These are phyloP conservation scores for Oppia nitens DNA, from an alignment of 1,140 invertebrate species.

Conservation along the genomic window DNA sequence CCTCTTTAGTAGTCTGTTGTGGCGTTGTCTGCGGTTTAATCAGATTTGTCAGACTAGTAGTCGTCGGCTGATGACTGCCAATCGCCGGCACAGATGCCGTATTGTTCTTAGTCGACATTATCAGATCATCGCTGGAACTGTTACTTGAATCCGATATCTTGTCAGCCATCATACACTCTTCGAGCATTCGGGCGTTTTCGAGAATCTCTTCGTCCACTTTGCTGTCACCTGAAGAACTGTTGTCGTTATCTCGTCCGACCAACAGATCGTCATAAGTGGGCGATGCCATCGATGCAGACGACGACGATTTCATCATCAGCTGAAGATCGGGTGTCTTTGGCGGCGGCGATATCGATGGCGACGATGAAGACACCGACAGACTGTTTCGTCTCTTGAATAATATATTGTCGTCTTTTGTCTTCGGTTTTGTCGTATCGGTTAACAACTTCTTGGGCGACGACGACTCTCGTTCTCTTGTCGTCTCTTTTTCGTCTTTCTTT, in stretches of 20 bases:
- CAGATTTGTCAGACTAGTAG: slow-evolving; percentile 12
- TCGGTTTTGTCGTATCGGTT: neutral
- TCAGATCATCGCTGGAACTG: neutral
- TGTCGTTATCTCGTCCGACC: neutral
- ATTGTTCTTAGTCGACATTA: neutral
- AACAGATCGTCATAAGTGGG: neutral
- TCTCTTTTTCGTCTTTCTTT: slow-evolving; percentile 12
- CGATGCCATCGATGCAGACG: slow-evolving; percentile 6
- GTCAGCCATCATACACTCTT: slow-evolving; percentile 17
- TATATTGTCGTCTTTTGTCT: neutral
- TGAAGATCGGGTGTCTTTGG: slow-evolving; percentile 15
- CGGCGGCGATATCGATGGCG: neutral
- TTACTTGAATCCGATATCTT: neutral
- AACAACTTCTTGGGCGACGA: neutral
- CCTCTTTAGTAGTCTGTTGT: slow-evolving; percentile 5
- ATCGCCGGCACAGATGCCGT: neutral
- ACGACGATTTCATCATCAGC: slow-evolving; percentile 7
- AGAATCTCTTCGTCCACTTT: slow-evolving; percentile 20
- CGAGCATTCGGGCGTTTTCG: slow-evolving; percentile 17
- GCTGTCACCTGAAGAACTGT: slow-evolving; percentile 16
- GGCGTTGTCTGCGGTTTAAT: neutral
- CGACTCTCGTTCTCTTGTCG: neutral
- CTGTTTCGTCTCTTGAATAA: slow-evolving; percentile 3
- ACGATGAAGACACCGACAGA: neutral
- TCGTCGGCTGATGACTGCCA: slow-evolving; percentile 15